Conservation (phyloP, 2,113 vertebrate species). For the Ramphastos sulfuratus region DNA sequence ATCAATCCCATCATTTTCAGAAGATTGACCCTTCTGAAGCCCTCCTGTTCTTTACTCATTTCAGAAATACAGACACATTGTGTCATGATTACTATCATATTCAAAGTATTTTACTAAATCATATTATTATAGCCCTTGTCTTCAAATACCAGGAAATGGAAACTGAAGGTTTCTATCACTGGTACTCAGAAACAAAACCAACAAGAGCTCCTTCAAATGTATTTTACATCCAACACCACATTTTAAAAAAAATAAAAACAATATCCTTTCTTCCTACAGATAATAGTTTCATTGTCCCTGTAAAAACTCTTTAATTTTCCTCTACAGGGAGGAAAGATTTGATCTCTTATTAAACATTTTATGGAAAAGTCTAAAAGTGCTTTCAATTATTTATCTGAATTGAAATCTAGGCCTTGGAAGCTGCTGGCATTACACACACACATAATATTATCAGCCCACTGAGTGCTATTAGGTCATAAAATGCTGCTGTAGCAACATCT, state of each 20-base stretch:
- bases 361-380: slow-evolving; percentile 78
- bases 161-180: background rate
- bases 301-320: slow-evolving; percentile 81
- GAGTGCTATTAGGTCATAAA: slow-evolving; percentile 79
- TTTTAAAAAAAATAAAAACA: background rate
- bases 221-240: slow-evolving; percentile 48
- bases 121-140: background rate
- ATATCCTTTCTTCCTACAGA: background rate
- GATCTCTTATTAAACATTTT: slow-evolving; percentile 82
- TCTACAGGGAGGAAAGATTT: slow-evolving; percentile 66
- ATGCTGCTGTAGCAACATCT: slow-evolving; percentile 72
- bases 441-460: slow-evolving; percentile 76
- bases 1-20: background rate
- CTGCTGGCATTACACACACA: slow-evolving; percentile 67
- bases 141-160: background rate
- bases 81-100: background rate
- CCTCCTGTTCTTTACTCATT: background rate
- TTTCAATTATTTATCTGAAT: slow-evolving; percentile 81
- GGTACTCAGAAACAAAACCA: slow-evolving; percentile 22
- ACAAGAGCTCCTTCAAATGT: background rate
- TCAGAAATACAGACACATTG: background rate
- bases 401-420: slow-evolving; percentile 74
- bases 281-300: slow-evolving; percentile 51
- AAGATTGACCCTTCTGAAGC: background rate
- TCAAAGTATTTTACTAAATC: background rate